These are phyloP conservation scores for Parus major DNA, from an alignment of 2,113 vertebrate species.

Conservation along the genomic window DNA sequence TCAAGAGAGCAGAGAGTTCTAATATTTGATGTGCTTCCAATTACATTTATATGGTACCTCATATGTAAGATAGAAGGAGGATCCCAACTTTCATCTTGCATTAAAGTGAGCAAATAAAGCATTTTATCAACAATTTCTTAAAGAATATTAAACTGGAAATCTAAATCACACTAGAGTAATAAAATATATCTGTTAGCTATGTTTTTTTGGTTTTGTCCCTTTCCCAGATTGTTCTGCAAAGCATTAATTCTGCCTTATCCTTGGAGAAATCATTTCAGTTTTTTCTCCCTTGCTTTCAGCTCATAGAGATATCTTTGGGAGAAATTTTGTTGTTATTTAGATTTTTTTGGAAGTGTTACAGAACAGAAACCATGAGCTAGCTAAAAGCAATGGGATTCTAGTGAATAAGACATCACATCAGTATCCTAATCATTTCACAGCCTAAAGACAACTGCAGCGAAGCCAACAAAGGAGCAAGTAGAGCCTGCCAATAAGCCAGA, in stretches of 20 bases:
- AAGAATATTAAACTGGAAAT: not conserved
- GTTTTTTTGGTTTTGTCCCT: not conserved
- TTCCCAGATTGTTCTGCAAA: not conserved
- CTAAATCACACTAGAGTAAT: not conserved
- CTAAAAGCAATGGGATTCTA: conserved; percentile 45
- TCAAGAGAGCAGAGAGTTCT: not conserved
- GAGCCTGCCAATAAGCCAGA: conserved; percentile 72
- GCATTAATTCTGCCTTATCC: not conserved
- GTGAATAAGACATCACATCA: conserved; percentile 70
- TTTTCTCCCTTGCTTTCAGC: not conserved
- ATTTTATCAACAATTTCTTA: not conserved
- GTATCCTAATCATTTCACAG: conserved; percentile 68
- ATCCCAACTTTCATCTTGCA: not conserved
- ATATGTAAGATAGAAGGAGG: not conserved
- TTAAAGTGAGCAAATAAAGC: not conserved
- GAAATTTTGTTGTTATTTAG: not conserved
- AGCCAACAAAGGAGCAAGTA: conserved; percentile 55
- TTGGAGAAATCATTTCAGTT: not conserved
- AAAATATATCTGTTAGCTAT: not conserved
- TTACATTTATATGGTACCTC: not conserved
- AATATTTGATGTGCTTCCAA: not conserved
- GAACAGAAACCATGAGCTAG: not conserved
- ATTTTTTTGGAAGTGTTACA: conserved; percentile 1
- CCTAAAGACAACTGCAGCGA: conserved; percentile 63
- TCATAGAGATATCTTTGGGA: not conserved